Percentiles rank a stretch among this genome's conserved stretches.
phyloP scores from a whole-genome alignment of 2,113 vertebrate genomes.

The Mola mola region DNA sequence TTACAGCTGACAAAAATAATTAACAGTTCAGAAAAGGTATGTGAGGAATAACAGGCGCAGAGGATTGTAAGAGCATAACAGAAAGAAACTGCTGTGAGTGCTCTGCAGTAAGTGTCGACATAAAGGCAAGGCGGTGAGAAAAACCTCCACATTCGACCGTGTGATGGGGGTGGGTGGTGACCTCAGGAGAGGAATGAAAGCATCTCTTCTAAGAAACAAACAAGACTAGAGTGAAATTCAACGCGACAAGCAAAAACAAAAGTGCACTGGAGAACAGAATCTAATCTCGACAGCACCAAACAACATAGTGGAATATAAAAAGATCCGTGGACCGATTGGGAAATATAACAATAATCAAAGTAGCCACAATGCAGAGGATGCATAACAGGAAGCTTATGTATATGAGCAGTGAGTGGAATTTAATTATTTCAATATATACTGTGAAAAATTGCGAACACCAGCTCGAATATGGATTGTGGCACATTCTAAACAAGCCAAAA shows the following conservation, averaged over 20 bases:
- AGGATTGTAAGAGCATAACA: background rate
- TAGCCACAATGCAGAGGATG: constrained; percentile 15
- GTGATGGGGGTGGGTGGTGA: too few species aligned
- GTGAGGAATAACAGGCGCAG: background rate
- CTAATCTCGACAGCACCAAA: constrained; percentile 47
- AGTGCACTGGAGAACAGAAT: constrained; percentile 19
- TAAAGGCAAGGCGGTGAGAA: background rate
- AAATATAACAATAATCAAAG: constrained; percentile 36
- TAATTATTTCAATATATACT: background rate
- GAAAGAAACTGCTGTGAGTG: constrained; percentile 3
- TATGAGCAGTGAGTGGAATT: background rate
- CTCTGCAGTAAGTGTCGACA: background rate
- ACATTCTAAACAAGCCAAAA: too few species aligned
- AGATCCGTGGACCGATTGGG: constrained; percentile 28
- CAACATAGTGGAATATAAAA: constrained; percentile 20
- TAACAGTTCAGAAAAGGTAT: constrained; percentile 1
- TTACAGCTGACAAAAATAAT: background rate
- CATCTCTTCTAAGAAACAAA: constrained; percentile 16
- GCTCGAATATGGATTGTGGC: too few species aligned
- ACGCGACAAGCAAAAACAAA: constrained; percentile 37
- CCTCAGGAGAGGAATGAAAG: background rate
- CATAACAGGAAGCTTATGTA: background rate
- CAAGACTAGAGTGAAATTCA: constrained; percentile 17
- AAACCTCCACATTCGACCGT: background rate
- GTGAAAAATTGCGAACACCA: background rate